Conservation (phyloP, 2,113 vertebrate genomes). For the Oreocharis arfaki region DNA sequence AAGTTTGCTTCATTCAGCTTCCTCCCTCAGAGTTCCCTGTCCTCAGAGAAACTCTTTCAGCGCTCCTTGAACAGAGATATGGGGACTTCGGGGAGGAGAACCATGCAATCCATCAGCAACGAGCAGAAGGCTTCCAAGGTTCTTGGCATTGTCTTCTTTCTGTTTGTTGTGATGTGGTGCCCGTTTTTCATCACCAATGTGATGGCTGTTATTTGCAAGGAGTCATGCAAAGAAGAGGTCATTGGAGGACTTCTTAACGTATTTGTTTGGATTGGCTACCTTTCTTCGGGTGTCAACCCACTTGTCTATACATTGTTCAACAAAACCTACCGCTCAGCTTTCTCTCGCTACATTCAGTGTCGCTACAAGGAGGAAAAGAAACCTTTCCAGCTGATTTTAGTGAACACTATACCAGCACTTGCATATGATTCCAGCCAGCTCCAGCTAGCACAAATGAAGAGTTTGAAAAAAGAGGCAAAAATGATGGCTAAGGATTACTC, state of each 20-base stretch:
- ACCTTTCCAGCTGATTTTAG: slow-evolving; percentile 88
- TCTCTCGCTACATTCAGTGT: slow-evolving; percentile 88
- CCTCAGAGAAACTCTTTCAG: slow-evolving; percentile 87
- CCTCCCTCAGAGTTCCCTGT: slow-evolving; percentile 85
- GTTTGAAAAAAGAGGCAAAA: slow-evolving; percentile 70
- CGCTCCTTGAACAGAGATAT: slow-evolving; percentile 81
- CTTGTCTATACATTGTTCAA: slow-evolving; percentile 95
- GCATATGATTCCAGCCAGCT: slow-evolving; percentile 85
- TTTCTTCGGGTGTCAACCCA: slow-evolving; percentile 94
- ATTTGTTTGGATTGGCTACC: slow-evolving; percentile 96
- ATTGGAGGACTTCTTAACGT: slow-evolving; percentile 85
- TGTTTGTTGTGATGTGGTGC: slow-evolving; percentile 98
- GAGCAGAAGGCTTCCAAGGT: slow-evolving; percentile 98
- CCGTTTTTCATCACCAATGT: slow-evolving; percentile 97
- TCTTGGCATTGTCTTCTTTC: slow-evolving; percentile 93
- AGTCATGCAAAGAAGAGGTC: slow-evolving; percentile 76
- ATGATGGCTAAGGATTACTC: slow-evolving; percentile 67
- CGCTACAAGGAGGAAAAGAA: slow-evolving; percentile 88
- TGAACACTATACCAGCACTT: slow-evolving; percentile 90
- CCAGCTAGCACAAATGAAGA: slow-evolving; percentile 70
- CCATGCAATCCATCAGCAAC: slow-evolving; percentile 93
- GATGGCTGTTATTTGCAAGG: slow-evolving; percentile 84
- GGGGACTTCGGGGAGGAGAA: slow-evolving; percentile 77
- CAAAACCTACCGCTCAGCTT: slow-evolving; percentile 90
- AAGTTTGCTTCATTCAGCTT: slow-evolving; percentile 86